Evolutionary conservation across 2,113 vertebrate genomes (phyloP), one percentile per base, ranked within the genome.

Genomic region (Calypte anna): DNA sequence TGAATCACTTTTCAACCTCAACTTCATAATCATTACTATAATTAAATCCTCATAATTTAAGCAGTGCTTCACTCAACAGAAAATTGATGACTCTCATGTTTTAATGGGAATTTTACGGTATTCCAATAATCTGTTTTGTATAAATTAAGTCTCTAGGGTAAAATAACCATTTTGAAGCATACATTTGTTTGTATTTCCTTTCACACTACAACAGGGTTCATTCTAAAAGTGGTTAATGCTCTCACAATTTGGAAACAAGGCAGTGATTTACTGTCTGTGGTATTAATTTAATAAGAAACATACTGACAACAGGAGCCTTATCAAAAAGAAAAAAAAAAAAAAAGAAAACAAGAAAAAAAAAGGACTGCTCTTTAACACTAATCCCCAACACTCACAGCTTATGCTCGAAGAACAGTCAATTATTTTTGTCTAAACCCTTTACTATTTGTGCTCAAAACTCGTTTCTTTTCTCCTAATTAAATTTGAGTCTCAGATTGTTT

Each of bases 11-110:
- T 94, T 81, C 57, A 91, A 94, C 64, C 22, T 8, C 46, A 67
- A 64, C 33, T 81, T 57, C 54, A 81, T 62, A 90, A 87, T 91
- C 30, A 83, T 95, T 94, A 67, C 31, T 69, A 18, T 90, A 91
- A 95, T 96, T 90, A 95, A 91, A 96, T 90, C 38, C 82, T 95
- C 63, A 67, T 86, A 86, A 95, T 90, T 90, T 81, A 90, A 88
- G 50, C n/a, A 83, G 50, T 30, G 76, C 57, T 93, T 93, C 93
- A 81, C 53, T 93, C 79, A 83, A 85, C 50, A 82, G 85, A 78
- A 96, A 95, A 96, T 70, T 75, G 64, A 97, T 93, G 88, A 88
- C 75, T 86, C 38, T 95, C 36, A 69, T 66, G 72, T 88, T 91
- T 69, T 91, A 95, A 82, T 58, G 76, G 83, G 86, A 81, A 80